Conservation (phyloP, 1,140 invertebrate species). For the Bombus picipes region DNA sequence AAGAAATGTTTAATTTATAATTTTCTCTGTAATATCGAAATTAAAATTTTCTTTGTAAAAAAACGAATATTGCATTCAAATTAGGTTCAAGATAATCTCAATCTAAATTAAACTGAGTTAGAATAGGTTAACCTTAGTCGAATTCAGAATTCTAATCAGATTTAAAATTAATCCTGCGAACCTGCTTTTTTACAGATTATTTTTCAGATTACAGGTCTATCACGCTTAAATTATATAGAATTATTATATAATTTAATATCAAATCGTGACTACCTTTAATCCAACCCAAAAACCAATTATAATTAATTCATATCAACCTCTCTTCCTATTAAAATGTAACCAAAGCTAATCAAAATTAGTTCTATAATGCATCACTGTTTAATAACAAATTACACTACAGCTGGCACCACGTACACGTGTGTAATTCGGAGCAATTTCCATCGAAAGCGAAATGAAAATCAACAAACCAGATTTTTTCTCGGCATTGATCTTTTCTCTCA, state of each 20-base stretch:
- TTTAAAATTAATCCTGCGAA: neutral
- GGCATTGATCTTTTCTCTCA: neutral
- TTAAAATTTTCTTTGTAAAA: neutral
- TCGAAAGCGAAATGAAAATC: neutral
- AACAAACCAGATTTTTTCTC: neutral
- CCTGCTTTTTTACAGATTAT: neutral
- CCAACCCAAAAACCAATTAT: neutral
- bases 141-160: neutral
- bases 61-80: neutral
- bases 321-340: neutral
- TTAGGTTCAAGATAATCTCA: too few relatives aligned
- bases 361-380: neutral
- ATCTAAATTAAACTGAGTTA: neutral
- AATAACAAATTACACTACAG: neutral
- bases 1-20: neutral
- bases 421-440: neutral
- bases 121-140: neutral
- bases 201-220: neutral
- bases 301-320: neutral
- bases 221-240: neutral
- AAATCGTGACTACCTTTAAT: neutral
- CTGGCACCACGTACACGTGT: too few relatives aligned
- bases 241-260: neutral
- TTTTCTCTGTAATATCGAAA: neutral
- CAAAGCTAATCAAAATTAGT: neutral